Base-by-base conservation (phyloP, 1,140 invertebrate genomes). In the Spodoptera litura region DNA sequence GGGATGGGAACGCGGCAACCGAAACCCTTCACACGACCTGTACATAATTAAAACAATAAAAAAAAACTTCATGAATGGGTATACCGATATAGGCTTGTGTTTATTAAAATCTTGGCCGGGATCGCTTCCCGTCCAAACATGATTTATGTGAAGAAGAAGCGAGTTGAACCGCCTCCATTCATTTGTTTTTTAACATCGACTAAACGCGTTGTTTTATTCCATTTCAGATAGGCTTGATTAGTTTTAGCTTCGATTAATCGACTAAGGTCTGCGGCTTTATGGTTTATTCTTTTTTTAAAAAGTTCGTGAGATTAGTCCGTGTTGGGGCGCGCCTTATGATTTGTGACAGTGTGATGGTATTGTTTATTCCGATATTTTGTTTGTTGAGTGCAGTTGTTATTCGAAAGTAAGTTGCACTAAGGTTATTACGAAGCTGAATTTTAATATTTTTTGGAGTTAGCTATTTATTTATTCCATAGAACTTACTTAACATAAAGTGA, bases 151-250 rank as follows among this genome's bases (percentile, higher is more conserved):
- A 78, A 80, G 62, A 85, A 84, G 90, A 85, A 85, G 85, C 88
- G 79, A 78, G 86, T 66, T 70, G 68, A 74, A 27, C 85, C 89
- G 86, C 85, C 87, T 90, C 81, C 90, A 91, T 91, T 93, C 90
- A 91, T 93, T 91, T 91, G 87, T 91, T 93, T 93, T 92, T 90
- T 92, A 88, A 82, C 68, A 53, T 51, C 76, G 72, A 81, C 77
- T 77, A 73, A 44, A 78, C 70, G 56, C 71, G 79, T 91, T 88
- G 88, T 91, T 88, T 90, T 90, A 73, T 51, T 86, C 81, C 86
- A 89, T 91, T 90, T 89, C 82, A 86, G 85, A 92, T 92, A 88
- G 86, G 83, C 85, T 88, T 90, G 91, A 93, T 93, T 93, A 92
- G 90, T 91, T 93, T 89, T 88, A 91, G 87, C 75, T 85, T 62